phyloP scores from a whole-genome alignment of 2,888 invertebrate genomes.

The Lasioglossum zephyrum region DNA sequence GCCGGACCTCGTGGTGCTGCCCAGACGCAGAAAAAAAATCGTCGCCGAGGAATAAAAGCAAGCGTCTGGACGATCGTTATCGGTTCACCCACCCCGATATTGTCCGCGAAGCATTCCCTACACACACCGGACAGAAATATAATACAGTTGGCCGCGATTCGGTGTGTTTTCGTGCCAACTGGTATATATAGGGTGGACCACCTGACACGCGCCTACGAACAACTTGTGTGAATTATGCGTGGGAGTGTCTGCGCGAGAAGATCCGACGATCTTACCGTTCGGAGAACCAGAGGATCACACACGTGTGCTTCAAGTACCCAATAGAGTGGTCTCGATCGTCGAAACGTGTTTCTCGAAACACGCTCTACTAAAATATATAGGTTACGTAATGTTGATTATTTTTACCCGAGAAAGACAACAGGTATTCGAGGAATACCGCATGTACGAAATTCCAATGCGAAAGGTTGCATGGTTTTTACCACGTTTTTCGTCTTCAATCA shows the following conservation, averaged over 20 bases:
- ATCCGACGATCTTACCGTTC: neutral
- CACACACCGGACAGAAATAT: slow-evolving; percentile 53
- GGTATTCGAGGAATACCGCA: no score
- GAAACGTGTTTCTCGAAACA: no score
- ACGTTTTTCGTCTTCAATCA: no score
- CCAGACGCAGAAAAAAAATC: neutral
- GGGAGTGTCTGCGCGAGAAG: neutral
- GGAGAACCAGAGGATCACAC: neutral
- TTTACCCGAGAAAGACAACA: no score
- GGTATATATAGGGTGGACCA: slow-evolving; percentile 37
- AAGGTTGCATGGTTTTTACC: no score
- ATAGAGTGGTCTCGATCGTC: neutral
- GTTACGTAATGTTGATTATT: no score
- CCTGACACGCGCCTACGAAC: slow-evolving; percentile 9
- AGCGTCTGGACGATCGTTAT: slow-evolving; percentile 29
- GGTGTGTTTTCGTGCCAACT: slow-evolving; percentile 59
- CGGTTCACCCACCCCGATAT: slow-evolving; percentile 43
- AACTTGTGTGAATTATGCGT: slow-evolving; percentile 7
- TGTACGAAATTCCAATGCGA: no score
- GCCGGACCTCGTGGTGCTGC: neutral
- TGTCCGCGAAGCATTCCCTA: slow-evolving; percentile 10
- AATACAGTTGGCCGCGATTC: slow-evolving; percentile 59
- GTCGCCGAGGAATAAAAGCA: neutral
- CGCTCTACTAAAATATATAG: no score
- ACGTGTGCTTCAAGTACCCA: neutral